These are phyloP conservation scores for Pseudopodoces humilis DNA, from an alignment of 2,113 vertebrate species.

Conservation along the genomic window DNA sequence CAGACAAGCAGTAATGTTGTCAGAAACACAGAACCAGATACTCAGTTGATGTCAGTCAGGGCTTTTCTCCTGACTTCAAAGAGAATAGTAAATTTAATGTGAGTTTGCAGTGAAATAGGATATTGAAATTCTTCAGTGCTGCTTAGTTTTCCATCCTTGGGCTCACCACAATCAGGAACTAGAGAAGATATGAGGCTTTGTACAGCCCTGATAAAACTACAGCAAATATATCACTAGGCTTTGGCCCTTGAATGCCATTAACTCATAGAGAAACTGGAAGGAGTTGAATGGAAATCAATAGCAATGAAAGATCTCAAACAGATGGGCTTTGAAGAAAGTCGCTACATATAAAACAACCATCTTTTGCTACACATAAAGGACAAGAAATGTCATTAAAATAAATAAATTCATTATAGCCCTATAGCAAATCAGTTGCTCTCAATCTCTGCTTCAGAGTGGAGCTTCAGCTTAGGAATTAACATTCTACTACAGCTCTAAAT, in stretches of 20 bases:
- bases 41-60: slow-evolving; percentile 36
- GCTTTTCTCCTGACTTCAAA: slow-evolving; percentile 54
- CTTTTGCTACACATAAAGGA: slow-evolving; percentile 16
- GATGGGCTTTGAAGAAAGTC: slow-evolving; percentile 33
- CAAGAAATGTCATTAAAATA: slow-evolving; percentile 32
- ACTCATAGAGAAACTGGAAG: not conserved
- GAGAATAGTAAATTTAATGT: slow-evolving; percentile 47
- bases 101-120: slow-evolving; percentile 29
- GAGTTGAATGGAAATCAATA: slow-evolving; percentile 36
- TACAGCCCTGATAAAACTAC: not conserved
- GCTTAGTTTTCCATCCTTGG: slow-evolving; percentile 15
- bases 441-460: not conserved
- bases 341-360: no score
- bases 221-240: slow-evolving; percentile 23
- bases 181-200: slow-evolving; percentile 11
- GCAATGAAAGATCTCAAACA: slow-evolving; percentile 15
- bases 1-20: slow-evolving; percentile 28
- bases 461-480: not conserved
- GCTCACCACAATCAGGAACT: not conserved
- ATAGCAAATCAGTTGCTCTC: not conserved
- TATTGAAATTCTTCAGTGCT: slow-evolving; percentile 35
- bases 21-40: slow-evolving; percentile 41
- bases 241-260: slow-evolving; percentile 26
- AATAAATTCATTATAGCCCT: not conserved
- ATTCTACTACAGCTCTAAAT: not conserved